Conservation (phyloP, 2,113 vertebrate genomes). For the Natator depressus region DNA sequence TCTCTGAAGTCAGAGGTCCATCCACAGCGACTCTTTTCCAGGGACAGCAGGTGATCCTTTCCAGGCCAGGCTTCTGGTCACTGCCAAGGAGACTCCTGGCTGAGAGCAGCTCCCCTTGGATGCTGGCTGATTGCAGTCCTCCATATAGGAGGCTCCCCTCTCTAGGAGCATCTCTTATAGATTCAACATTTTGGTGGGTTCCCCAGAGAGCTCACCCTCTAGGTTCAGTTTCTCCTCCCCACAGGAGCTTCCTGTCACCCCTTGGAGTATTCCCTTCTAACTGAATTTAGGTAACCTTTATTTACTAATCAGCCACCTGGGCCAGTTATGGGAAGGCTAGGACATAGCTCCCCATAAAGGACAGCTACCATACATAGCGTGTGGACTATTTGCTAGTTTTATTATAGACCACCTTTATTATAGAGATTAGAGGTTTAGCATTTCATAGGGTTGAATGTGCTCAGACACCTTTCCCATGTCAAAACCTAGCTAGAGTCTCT, state of each 20-base stretch:
- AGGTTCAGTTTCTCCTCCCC: neutral
- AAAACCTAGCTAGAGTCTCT: neutral
- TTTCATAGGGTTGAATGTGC: neutral
- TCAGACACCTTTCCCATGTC: neutral
- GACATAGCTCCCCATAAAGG: neutral
- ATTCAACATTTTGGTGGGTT: neutral
- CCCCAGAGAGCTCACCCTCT: neutral
- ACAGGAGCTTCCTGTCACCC: neutral
- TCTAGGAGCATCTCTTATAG: neutral
- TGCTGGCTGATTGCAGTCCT: neutral
- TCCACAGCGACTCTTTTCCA: neutral
- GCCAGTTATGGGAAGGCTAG: neutral
- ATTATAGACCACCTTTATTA: neutral
- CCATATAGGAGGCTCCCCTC: neutral
- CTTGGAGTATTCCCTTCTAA: neutral
- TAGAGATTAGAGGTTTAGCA: conserved; percentile 7
- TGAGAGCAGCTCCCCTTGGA: neutral
- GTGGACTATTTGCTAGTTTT: neutral
- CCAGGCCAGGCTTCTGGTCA: neutral
- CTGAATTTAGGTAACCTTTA: neutral
- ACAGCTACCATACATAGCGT: neutral
- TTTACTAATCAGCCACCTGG: neutral
- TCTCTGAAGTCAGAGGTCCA: neutral
- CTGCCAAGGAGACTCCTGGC: neutral
- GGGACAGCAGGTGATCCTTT: neutral